phyloP scores from a whole-genome alignment of 2,113 vertebrate genomes.

The Hemicordylus capensis region DNA sequence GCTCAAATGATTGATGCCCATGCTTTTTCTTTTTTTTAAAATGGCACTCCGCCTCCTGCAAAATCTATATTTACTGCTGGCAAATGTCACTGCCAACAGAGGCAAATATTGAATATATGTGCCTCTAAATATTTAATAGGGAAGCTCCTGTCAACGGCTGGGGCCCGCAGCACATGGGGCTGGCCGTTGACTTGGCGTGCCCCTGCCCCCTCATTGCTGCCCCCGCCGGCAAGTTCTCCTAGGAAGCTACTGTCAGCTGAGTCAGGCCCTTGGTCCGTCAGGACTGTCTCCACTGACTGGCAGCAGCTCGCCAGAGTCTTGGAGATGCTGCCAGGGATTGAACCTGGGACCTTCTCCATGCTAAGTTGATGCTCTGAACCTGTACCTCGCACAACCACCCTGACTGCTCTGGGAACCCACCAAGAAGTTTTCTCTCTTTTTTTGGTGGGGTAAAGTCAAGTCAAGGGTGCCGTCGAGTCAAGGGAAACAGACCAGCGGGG shows the following conservation, averaged over 20 bases:
- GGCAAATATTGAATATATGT: slow-evolving; percentile 13
- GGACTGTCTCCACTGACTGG: no score
- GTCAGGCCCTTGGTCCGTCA: no score
- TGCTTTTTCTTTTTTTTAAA: not conserved
- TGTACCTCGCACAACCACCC: no score
- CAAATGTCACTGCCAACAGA: slow-evolving; percentile 19
- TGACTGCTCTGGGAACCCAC: no score
- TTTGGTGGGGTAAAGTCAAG: no score
- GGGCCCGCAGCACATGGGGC: not conserved
- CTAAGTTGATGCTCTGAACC: no score
- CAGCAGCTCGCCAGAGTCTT: no score
- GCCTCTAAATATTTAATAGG: not conserved
- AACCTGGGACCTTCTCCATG: not conserved
- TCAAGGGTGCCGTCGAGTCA: no score
- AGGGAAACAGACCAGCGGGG: no score
- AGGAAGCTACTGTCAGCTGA: no score
- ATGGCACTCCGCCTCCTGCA: not conserved
- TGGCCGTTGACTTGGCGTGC: not conserved
- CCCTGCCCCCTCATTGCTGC: not conserved
- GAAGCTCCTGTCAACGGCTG: not conserved
- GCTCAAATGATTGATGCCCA: not conserved
- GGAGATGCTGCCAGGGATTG: no score
- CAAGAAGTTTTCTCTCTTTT: no score
- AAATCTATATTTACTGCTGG: not conserved
- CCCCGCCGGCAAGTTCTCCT: not conserved